Base-by-base conservation (phyloP, 2,113 vertebrate genomes). In the Cnemophilus loriae region DNA sequence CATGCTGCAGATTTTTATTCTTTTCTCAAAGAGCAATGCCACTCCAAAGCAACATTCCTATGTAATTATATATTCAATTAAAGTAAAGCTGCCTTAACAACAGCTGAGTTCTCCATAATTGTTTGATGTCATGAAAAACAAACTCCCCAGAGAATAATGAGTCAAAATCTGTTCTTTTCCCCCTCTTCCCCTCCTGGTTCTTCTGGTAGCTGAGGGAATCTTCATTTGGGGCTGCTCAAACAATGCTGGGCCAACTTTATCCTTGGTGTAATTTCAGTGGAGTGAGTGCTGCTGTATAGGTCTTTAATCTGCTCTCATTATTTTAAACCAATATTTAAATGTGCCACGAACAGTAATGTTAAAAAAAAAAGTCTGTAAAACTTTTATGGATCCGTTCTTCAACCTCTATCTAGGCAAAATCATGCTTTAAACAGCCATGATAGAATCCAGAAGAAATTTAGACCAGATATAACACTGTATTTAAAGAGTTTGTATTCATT, bases 51-150 rank as follows among this genome's bases (percentile, higher is more conserved):
- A 89, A 42, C 53, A 94, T 95, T 91, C 14, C 49, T 76, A 17
- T 79, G 55, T 84, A 90, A 90, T 94, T 92, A 75, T 80, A 81
- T 91, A 93, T 79, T 92, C 73, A 95, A 68, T 77, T 91, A 94
- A 96, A 96, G 68, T 60, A 82, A 96, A 77, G 11, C 53, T 93
- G 46, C 70, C 35, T 83, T 76, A 88, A 95, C 44, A 90, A 87
- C 46, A 79, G 56, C 57, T 95, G 82, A 94, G 87, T 82, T 80
- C 50, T 80, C 78, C 7, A 16, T 80, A 80, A 73, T 68, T 52
- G 21, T 89, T 89, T 96, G 74, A 93, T 88, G 46, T 76, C 12
- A 67, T 52, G 57, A 67, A 89, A 94, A 96, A 63, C 60, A 91
- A 96, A 83, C 17, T 86, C 32, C 41, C 79, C 32, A 59, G 69